Conservation (phyloP, 2,113 vertebrate species). For the Oryzias curvinotus region DNA sequence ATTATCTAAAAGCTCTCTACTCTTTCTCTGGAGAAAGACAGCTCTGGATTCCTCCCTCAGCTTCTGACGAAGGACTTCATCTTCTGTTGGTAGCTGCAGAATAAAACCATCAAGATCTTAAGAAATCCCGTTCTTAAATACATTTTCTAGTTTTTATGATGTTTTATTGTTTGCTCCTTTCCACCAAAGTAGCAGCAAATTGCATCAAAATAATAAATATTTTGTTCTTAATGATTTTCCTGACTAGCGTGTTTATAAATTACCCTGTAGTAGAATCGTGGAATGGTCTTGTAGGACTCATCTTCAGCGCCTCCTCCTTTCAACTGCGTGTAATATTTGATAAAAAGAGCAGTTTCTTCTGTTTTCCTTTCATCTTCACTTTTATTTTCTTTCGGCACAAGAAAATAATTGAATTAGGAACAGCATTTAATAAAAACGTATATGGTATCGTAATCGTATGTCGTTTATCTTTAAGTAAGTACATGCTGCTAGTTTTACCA, state of each 20-base stretch:
- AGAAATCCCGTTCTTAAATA: background rate
- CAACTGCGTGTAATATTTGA: constrained; percentile 92
- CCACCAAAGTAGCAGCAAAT: too few relatives aligned
- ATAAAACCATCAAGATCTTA: background rate
- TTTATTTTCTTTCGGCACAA: constrained; percentile 70
- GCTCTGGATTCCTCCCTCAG: constrained; percentile 96
- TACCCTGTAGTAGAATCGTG: constrained; percentile 96
- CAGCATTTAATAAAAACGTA: background rate
- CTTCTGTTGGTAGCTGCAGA: constrained; percentile 91
- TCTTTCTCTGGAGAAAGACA: constrained; percentile 97
- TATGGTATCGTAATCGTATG: background rate
- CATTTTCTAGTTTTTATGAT: too few relatives aligned
- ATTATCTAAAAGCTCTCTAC: constrained; percentile 94
- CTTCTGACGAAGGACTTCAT: constrained; percentile 95
- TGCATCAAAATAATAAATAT: too few relatives aligned
- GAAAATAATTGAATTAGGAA: background rate
- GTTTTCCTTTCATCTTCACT: constrained; percentile 89
- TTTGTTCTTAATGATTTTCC: too few relatives aligned
- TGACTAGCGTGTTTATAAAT: background rate
- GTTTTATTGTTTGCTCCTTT: too few relatives aligned
- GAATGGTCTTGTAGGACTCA: constrained; percentile 84
- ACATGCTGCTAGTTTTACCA: too few relatives aligned
- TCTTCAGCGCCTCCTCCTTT: constrained; percentile 82
- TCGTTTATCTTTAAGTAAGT: too few relatives aligned
- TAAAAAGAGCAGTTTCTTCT: constrained; percentile 91